Percentiles rank a stretch among this genome's conserved stretches.
Evolutionary conservation across 2,113 vertebrate genomes (phyloP).

Genomic region (Spea bombifrons): DNA sequence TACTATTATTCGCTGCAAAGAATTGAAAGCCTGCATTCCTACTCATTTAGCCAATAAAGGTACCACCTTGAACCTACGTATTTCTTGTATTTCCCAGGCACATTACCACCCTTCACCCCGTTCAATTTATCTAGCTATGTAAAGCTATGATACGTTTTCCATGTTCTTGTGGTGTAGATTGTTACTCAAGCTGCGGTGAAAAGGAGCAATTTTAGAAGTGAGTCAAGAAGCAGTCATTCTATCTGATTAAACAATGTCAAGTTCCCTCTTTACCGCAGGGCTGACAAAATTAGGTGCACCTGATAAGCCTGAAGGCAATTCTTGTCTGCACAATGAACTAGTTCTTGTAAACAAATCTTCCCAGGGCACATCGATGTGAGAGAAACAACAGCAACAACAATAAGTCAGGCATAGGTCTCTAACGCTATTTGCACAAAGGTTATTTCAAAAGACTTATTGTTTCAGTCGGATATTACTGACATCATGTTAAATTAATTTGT

Average conservation of each 20-base stretch:
- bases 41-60: too few relatives aligned
- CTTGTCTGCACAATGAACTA: conserved; percentile 13
- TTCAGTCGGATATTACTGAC: not conserved
- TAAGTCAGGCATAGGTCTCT: not conserved
- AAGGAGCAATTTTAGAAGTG: conserved; percentile 21
- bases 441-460: not conserved
- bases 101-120: too few relatives aligned
- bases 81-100: too few relatives aligned
- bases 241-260: conserved; percentile 21
- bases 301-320: conserved; percentile 33
- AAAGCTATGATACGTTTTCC: not conserved
- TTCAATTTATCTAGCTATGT: not conserved
- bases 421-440: not conserved
- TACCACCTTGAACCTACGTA: too few relatives aligned
- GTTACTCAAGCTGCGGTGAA: not conserved
- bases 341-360: conserved; percentile 15
- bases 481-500: not conserved
- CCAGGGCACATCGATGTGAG: not conserved
- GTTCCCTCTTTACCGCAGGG: conserved; percentile 21
- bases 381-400: conserved; percentile 1
- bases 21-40: too few relatives aligned
- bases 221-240: conserved; percentile 1
- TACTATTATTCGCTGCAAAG: too few relatives aligned
- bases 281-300: conserved; percentile 18
- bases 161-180: not conserved